phyloP scores from a whole-genome alignment of 1,140 invertebrate species.

The Heliconius melpomene region DNA sequence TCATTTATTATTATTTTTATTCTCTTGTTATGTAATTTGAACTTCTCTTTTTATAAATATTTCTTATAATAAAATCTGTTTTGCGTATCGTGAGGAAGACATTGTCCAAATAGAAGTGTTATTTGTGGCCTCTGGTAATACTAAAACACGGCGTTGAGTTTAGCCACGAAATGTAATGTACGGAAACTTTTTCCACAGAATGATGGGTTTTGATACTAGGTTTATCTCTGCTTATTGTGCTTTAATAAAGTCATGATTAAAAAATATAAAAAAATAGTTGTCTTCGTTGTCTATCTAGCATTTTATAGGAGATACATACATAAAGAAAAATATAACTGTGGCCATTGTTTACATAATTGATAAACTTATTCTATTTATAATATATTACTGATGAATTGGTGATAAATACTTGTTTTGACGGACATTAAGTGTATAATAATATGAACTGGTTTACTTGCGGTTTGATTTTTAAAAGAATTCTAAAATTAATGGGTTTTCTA shows the following conservation, averaged over 20 bases:
- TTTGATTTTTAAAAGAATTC: not conserved
- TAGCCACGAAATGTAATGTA: not conserved
- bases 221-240: too few relatives aligned
- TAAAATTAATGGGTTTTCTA: too few relatives aligned
- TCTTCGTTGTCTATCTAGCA: not conserved
- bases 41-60: not conserved
- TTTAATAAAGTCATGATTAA: too few relatives aligned
- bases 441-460: too few relatives aligned
- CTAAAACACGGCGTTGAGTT: not conserved
- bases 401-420: not conserved
- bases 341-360: not conserved
- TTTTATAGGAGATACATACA: not conserved
- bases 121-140: not conserved
- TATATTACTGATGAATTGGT: not conserved
- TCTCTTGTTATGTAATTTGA: not conserved
- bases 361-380: conserved; percentile 4
- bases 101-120: too few relatives aligned
- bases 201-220: too few relatives aligned
- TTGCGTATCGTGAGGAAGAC: too few relatives aligned
- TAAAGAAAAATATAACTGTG: not conserved
- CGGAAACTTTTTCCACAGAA: too few relatives aligned
- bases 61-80: not conserved
- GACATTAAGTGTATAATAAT: not conserved
- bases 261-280: too few relatives aligned
- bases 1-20: not conserved